These are phyloP conservation scores for Oncopeltus fasciatus DNA, from an alignment of 1,140 invertebrate species.

Conservation along the genomic window DNA sequence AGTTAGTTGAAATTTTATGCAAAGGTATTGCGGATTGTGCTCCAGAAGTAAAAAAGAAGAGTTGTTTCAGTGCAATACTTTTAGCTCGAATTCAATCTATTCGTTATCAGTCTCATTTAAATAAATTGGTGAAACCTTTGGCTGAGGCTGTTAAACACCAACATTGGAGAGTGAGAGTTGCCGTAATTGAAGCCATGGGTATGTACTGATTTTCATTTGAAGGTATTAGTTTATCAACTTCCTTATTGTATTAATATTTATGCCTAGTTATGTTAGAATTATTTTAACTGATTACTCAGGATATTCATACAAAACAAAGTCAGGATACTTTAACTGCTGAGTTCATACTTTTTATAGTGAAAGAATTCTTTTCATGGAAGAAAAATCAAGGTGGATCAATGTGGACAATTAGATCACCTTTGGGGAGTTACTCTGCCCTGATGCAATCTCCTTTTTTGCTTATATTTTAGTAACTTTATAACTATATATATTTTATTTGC, in stretches of 20 bases:
- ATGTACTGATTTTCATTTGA: no score
- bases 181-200: constrained; percentile 57
- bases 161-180: constrained; percentile 59
- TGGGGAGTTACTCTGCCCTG: no score
- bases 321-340: background rate
- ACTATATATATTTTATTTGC: no score
- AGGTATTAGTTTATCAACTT: background rate
- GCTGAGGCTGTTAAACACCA: constrained; percentile 59
- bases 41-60: constrained; percentile 61
- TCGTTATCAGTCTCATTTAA: constrained; percentile 57
- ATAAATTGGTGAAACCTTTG: constrained; percentile 55
- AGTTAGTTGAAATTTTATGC: constrained; percentile 55
- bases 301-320: background rate
- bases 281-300: background rate
- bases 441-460: no score
- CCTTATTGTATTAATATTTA: background rate
- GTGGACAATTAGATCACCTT: no score
- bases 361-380: background rate
- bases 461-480: no score
- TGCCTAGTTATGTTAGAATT: background rate
- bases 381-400: no score
- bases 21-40: constrained; percentile 58
- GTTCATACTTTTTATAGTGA: background rate
- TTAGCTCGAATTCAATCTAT: constrained; percentile 45
- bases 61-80: constrained; percentile 50